These are phyloP conservation scores for Pteropus rufus DNA, from an alignment of 2,797 vertebrate genomes.

Conservation along the genomic window DNA sequence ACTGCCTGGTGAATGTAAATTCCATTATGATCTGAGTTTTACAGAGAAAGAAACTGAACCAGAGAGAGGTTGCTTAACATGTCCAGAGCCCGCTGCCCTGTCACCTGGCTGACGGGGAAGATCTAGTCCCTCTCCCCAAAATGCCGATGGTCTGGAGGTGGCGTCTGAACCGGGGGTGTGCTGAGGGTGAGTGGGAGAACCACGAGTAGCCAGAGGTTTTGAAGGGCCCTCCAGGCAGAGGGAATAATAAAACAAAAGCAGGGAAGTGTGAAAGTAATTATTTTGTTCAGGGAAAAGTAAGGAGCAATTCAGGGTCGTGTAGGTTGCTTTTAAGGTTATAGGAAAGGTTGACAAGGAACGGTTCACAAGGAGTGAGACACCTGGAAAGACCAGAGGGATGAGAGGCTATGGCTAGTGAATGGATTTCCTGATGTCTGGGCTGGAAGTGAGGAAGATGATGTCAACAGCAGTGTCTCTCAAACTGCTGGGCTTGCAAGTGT, in stretches of 20 bases:
- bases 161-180: rapidly evolving
- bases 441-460: too few relatives aligned
- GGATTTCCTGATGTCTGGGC: neutral
- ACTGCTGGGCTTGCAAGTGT: rapidly evolving
- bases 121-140: neutral
- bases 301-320: neutral
- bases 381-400: too few relatives aligned
- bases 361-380: neutral
- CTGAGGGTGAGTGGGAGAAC: too few relatives aligned
- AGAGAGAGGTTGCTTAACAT: neutral
- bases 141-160: too few relatives aligned
- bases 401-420: too few relatives aligned
- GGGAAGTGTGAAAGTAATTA: neutral
- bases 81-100: neutral
- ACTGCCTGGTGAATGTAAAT: neutral
- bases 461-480: neutral
- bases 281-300: neutral
- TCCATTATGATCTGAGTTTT: neutral
- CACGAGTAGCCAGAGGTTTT: neutral
- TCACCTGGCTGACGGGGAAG: neutral
- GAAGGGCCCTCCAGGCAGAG: neutral
- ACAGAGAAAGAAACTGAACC: neutral
- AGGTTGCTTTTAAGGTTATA: neutral
- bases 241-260: neutral
- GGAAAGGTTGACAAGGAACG: neutral